phyloP scores from a whole-genome alignment of 1,140 invertebrate genomes.

The Euglossa dilemma region DNA sequence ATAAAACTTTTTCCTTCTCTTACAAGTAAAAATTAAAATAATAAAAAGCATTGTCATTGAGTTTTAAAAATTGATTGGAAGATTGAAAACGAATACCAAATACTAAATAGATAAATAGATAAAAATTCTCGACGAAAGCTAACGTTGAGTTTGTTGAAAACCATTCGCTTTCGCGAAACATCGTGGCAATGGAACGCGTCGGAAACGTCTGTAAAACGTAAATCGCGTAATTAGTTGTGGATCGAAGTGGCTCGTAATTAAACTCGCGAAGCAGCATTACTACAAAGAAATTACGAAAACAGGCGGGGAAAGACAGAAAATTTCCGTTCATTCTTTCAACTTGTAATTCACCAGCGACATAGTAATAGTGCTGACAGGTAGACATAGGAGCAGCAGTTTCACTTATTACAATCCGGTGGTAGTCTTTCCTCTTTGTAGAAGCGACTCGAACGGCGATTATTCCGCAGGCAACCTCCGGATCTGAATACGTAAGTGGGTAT shows the following conservation, averaged over 20 bases:
- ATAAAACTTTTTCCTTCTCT: no score
- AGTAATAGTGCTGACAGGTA: not conserved
- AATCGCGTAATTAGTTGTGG: no score
- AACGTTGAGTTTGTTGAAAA: no score
- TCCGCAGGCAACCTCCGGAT: not conserved
- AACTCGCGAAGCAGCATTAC: not conserved
- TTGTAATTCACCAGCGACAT: not conserved
- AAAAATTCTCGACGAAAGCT: no score
- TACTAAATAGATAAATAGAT: no score
- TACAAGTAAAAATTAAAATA: no score
- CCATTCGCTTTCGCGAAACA: no score
- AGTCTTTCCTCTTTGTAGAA: not conserved
- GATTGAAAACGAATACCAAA: no score
- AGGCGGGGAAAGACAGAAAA: not conserved
- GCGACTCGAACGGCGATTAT: slow-evolving; percentile 5
- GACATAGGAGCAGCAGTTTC: not conserved
- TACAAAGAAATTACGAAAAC: not conserved
- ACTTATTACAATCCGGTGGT: slow-evolving; percentile 10
- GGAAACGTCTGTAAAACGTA: no score
- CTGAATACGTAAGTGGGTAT: not conserved
- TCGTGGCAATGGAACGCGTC: no score
- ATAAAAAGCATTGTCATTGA: no score
- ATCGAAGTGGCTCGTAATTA: not conserved
- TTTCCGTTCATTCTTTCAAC: not conserved
- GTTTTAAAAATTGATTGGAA: no score